phyloP scores from a whole-genome alignment of 2,797 vertebrate genomes.

The Megalops cyprinoides region DNA sequence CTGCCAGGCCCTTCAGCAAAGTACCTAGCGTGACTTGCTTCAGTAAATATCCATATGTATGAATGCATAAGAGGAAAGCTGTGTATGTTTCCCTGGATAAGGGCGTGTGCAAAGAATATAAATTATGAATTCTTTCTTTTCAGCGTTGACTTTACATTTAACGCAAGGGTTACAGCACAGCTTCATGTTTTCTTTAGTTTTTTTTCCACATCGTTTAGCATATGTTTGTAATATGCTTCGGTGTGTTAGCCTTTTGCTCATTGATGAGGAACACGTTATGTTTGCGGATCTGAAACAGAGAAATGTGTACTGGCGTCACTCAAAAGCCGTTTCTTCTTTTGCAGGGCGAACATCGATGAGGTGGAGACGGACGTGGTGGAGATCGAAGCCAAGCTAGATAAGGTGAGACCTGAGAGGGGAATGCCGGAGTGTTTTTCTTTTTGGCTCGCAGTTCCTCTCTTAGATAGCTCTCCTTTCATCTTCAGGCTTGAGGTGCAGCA shows the following conservation, averaged over 20 bases:
- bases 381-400: constrained; percentile 92
- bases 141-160: constrained; percentile 5
- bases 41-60: neutral
- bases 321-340: constrained; percentile 25
- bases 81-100: neutral
- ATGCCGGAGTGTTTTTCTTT: neutral
- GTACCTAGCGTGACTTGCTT: neutral
- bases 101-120: neutral
- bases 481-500: neutral
- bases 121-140: neutral
- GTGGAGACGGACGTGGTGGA: constrained; percentile 96
- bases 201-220: neutral
- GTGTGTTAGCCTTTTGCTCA: neutral
- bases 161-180: neutral
- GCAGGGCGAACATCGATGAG: constrained; percentile 92
- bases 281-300: neutral
- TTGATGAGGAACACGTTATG: neutral
- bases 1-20: too few species aligned
- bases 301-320: constrained; percentile 6
- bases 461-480: neutral
- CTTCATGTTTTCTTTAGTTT: neutral
- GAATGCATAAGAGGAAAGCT: neutral
- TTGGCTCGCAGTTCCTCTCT: neutral
- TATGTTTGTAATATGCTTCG: neutral
- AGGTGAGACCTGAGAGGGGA: constrained; percentile 73